phyloP scores from a whole-genome alignment of 1,140 invertebrate genomes.

The Leptopilina clavipes region DNA sequence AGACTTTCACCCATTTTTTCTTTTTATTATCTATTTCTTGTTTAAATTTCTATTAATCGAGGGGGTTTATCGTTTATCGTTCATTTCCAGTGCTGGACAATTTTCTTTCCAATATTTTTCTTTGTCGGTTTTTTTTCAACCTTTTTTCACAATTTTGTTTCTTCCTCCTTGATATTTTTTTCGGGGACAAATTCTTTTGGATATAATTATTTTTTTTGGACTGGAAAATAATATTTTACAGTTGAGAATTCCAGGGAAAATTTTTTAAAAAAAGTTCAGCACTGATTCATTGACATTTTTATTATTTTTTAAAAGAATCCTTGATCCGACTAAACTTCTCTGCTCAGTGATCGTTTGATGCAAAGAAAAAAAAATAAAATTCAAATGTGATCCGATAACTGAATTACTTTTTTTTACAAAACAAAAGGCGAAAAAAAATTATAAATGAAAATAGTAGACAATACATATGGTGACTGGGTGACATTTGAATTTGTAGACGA shows the following conservation, averaged over 20 bases:
- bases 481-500: background rate
- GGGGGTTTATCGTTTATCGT: conserved; percentile 5
- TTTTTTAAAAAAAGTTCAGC: conserved; percentile 16
- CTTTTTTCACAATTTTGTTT: too few species aligned
- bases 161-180: too few species aligned
- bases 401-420: too few species aligned
- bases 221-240: background rate
- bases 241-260: background rate
- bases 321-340: conserved; percentile 13
- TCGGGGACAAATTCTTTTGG: too few species aligned
- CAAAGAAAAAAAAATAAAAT: background rate
- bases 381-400: background rate
- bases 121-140: background rate
- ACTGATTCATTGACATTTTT: conserved; percentile 29
- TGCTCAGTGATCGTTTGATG: conserved; percentile 27
- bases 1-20: conserved; percentile 5
- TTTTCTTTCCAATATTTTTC: background rate
- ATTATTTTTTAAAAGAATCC: conserved; percentile 1
- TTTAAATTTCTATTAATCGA: too few species aligned
- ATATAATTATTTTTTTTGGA: too few species aligned
- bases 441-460: too few species aligned
- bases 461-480: background rate
- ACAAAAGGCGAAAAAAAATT: too few species aligned
- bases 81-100: conserved; percentile 20
- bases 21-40: background rate